These are phyloP conservation scores for Sebastolobus alascanus DNA, from an alignment of 2,797 vertebrate species.

Conservation along the genomic window DNA sequence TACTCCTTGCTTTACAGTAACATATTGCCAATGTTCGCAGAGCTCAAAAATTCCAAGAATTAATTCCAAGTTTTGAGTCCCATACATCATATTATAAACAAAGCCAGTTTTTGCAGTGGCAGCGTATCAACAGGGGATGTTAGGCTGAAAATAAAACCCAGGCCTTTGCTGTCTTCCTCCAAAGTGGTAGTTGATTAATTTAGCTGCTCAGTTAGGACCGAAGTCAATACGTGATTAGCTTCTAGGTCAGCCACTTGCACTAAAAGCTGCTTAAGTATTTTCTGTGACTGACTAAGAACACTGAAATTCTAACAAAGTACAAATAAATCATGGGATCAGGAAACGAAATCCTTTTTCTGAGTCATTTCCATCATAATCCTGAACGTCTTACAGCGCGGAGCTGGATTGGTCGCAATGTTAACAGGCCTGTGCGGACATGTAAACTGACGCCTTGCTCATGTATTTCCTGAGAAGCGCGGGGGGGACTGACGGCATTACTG, in stretches of 20 bases:
- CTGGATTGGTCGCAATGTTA: constrained; percentile 38
- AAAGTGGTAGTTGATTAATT: not conserved
- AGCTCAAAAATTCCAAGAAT: not conserved
- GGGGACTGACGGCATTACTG: not conserved
- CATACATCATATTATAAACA: not conserved
- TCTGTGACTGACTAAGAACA: constrained; percentile 48
- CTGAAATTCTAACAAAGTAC: constrained; percentile 62
- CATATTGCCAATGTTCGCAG: not conserved
- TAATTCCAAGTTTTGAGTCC: not conserved
- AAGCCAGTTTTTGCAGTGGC: not conserved
- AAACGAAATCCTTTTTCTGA: constrained; percentile 58
- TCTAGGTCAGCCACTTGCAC: constrained; percentile 54
- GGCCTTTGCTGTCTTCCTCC: not conserved
- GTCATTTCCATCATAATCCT: constrained; percentile 64
- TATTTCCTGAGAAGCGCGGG: not conserved
- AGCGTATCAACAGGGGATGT: not conserved
- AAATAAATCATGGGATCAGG: constrained; percentile 68
- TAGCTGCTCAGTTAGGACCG: constrained; percentile 12
- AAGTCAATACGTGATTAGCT: constrained; percentile 54
- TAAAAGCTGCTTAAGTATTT: constrained; percentile 65
- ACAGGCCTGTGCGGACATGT: constrained; percentile 37
- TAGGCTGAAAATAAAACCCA: not conserved
- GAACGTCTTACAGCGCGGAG: constrained; percentile 17
- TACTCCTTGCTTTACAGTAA: not conserved
- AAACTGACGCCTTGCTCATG: constrained; percentile 29